These are phyloP conservation scores for Drosophila pegasa DNA, from an alignment of 2,888 invertebrate species.

Conservation along the genomic window DNA sequence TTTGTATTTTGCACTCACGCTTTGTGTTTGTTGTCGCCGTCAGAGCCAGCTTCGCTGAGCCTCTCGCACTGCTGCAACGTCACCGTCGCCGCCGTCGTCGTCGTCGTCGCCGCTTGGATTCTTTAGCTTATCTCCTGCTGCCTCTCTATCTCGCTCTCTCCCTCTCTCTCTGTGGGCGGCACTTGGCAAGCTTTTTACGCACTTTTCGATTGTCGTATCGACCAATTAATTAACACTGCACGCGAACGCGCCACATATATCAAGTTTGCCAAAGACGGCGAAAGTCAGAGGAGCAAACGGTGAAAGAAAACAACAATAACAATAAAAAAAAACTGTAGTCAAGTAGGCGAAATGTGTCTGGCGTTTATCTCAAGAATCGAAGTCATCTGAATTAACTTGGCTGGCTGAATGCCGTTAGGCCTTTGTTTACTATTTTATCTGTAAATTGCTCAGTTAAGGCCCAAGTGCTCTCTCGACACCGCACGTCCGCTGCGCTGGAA, in stretches of 20 bases:
- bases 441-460: constrained; percentile 2
- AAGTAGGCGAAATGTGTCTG: constrained; percentile 13
- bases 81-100: constrained; percentile 24
- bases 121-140: constrained; percentile 16
- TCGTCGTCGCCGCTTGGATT: constrained; percentile 25
- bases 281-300: constrained; percentile 17
- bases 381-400: constrained; percentile 16
- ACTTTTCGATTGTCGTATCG: constrained; percentile 42
- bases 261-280: constrained; percentile 13
- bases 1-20: constrained; percentile 62
- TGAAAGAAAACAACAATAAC: too few relatives aligned
- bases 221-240: constrained; percentile 64
- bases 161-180: constrained; percentile 54
- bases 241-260: constrained; percentile 51
- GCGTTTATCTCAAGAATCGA: constrained; percentile 30
- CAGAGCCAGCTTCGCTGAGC: constrained; percentile 43
- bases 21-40: constrained; percentile 42
- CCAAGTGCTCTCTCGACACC: constrained; percentile 35
- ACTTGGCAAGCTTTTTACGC: constrained; percentile 56
- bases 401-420: constrained; percentile 10
- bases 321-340: constrained; percentile 11
- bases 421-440: constrained; percentile 10
- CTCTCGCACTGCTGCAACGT: constrained; percentile 23
- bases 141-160: constrained; percentile 7
- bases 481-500: constrained; percentile 71